Base-by-base conservation (phyloP, 2,797 vertebrate genomes). In the Luscinia luscinia region DNA sequence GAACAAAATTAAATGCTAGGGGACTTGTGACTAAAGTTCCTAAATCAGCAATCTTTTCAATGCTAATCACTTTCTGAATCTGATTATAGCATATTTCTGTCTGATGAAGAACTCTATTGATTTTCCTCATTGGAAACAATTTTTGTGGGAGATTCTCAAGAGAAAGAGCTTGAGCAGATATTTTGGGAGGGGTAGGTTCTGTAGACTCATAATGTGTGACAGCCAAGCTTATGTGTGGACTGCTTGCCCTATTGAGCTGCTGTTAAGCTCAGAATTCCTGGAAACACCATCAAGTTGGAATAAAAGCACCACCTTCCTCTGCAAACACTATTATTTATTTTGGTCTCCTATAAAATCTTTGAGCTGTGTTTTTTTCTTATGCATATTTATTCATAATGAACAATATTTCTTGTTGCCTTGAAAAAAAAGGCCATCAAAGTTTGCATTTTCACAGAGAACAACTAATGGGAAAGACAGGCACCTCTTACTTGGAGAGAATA, bases 21-120 rank as follows among this genome's bases (percentile, higher is more conserved):
- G 27, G 30, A 61, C 41, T 93, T 77, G 63, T 70, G 67, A 79
- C 40, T 90, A 54, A 51, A 12, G 38, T 84, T 95, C 54, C 67
- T 87, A 74, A 84, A 89, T 78, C 84, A 95, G 16, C 30, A 61
- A 67, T 70, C 43, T 89, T 91, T 91, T 90, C 77, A 43, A 17
- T 86, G 43, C 40, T 82, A 76, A 79, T 84, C 52, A 49, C 48
- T 66, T 89, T 54, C 74, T 79, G 79, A 78, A 62, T 52, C 30
- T 84, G 34, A 76, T 57, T 89, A 67, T 38, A 43, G 3, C 32
- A 48, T 61, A 59, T 69, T 59, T 93, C 69, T 91, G 9, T 74
- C 77, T 1, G 1, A 6, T 83, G 54, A 91, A 90, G 67, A 76
- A 57, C 9, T 59, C 27, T 41, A 46, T 55, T 59, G 62, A 79